A percentile compares a stretch with the other conserved stretches of the same genome.
phyloP scores from a whole-genome alignment of 92 coral and sea anemone species.

The Bergia sp. region DNA sequence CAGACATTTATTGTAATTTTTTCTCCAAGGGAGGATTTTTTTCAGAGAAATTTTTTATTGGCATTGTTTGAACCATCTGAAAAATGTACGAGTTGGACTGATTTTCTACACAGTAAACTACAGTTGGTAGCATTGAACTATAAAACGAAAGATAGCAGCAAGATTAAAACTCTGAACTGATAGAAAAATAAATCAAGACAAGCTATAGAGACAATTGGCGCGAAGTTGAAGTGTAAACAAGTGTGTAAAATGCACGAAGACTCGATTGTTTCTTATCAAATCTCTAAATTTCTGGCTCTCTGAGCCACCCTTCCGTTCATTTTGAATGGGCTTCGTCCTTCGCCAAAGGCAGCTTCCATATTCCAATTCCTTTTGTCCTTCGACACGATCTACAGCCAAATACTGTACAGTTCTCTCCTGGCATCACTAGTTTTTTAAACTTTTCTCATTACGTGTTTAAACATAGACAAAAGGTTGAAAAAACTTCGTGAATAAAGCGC shows the following conservation, averaged over 20 bases:
- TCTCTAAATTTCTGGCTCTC: slow-evolving; percentile 33
- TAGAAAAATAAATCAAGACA: neutral
- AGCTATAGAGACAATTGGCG: neutral
- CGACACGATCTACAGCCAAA: slow-evolving; percentile 22
- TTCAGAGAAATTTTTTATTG: no score
- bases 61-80: no score
- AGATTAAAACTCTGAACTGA: neutral
- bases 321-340: slow-evolving; percentile 25
- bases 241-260: neutral
- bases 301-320: slow-evolving; percentile 53
- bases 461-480: no score
- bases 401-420: slow-evolving; percentile 33
- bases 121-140: neutral
- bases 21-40: no score
- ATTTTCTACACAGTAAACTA: no score
- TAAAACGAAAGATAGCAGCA: neutral
- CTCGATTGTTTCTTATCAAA: slow-evolving; percentile 33
- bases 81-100: no score
- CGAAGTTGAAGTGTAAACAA: neutral
- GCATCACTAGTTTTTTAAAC: neutral
- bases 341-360: neutral
- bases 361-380: neutral
- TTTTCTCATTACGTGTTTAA: no score
- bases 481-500: no score
- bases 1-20: no score